Evolutionary conservation across 2,888 invertebrate genomes (phyloP).

Genomic region (Acholoe squamosa): DNA sequence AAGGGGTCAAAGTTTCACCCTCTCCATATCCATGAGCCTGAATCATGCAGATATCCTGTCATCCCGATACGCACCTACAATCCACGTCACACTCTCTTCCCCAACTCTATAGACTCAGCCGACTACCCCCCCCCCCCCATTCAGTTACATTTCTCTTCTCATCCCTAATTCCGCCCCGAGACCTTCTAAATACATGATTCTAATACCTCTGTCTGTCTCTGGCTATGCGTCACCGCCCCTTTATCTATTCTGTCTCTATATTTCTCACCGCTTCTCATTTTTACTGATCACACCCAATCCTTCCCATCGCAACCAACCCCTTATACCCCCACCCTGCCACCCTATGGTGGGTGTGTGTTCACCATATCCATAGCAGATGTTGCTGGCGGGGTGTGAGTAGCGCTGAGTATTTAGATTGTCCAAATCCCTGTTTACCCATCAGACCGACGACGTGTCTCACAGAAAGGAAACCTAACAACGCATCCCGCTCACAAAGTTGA

Average conservation of each 20-base stretch:
- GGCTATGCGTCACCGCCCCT: neutral
- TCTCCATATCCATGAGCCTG: neutral
- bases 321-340: neutral
- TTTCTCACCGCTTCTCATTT: neutral
- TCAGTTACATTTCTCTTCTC: neutral
- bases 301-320: neutral
- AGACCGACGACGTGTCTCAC: conserved; percentile 14
- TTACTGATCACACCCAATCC: too few species aligned
- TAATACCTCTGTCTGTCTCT: too few species aligned
- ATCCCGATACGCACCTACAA: too few species aligned
- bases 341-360: neutral
- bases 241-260: neutral
- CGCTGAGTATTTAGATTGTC: conserved; percentile 33
- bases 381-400: neutral
- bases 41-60: neutral
- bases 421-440: conserved; percentile 40
- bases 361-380: conserved; percentile 9
- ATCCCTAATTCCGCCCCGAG: neutral
- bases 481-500: conserved; percentile 13
- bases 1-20: neutral
- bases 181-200: neutral
- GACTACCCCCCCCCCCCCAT: neutral
- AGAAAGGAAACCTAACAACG: conserved; percentile 25
- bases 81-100: neutral
- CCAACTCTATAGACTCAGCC: neutral